Base-by-base conservation (phyloP, 2,888 invertebrate genomes). In the Apotomis capreana region DNA sequence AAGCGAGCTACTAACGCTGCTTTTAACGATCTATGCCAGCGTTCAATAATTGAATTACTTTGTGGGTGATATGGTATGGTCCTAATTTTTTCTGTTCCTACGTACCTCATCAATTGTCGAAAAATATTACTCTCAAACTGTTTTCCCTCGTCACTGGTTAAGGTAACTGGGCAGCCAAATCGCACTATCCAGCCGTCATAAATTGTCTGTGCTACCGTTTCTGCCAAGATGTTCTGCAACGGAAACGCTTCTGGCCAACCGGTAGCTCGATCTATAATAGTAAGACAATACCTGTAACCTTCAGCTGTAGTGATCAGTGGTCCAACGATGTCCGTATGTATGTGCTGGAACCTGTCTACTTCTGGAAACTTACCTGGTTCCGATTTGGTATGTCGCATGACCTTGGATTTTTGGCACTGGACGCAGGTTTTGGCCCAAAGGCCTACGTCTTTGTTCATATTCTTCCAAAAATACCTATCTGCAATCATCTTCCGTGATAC, bases 171-270 rank as follows among this genome's bases (percentile, higher is more conserved):
- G 51, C 65, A 69, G 37, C 74, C 75, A 13, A 68, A 75, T 10
- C 74, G 67, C n/a, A 5, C 40, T 40, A 79, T 75, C 78, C 79
- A 79, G 9, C 69, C 63, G 0, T 74, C 70, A 57, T 77, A 76
- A 1, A 78, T 12, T 0, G 49, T 55, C 51, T 70, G 73, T 15
- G 44, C 58, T 0, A 74, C 68, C 2, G 57, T 74, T 5, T 74
- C 74, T 5, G 77, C 62, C 0, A 76, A 76, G 0, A 76, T 76
- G 12, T 61, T 15, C 46, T 49, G 46, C 26, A 61, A 49, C 15
- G 61, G 46, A 49, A 61, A 61, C 46, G 46, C 61, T 61, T 61
- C 61, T n/a, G 61, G 49, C 46, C 61, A 61, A n/a, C 61, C n/a
- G n/a, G n/a, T n/a, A n/a, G n/a, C n/a, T n/a, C n/a, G n/a, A n/a